Percentiles rank a stretch among this genome's conserved stretches.
phyloP scores from a whole-genome alignment of 2,113 vertebrate genomes.

The Rhinolophus ferrumequinum region DNA sequence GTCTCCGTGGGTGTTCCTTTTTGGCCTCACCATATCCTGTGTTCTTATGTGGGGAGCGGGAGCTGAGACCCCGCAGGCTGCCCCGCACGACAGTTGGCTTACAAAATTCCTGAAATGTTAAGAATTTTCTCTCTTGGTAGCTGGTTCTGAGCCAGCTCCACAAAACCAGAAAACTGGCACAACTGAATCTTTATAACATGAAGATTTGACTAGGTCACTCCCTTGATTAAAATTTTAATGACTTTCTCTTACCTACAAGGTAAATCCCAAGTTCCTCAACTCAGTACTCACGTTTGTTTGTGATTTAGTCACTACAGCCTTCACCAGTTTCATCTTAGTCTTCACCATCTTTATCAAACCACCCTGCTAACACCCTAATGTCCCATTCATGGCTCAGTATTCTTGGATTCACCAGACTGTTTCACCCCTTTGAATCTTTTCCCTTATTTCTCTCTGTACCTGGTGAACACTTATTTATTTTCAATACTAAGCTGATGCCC shows the following conservation, averaged over 20 bases:
- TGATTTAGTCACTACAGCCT: background rate
- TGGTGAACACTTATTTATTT: slow-evolving; percentile 12
- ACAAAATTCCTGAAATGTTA: slow-evolving; percentile 22
- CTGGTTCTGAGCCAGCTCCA: background rate
- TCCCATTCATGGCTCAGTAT: background rate
- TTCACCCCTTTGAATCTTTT: background rate
- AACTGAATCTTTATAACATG: slow-evolving; percentile 11
- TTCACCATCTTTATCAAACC: background rate
- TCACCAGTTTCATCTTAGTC: background rate
- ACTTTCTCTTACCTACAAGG: background rate
- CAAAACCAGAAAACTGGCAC: background rate
- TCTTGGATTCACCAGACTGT: background rate
- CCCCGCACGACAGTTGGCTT: background rate
- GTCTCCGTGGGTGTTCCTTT: too few species aligned
- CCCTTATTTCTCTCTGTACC: background rate
- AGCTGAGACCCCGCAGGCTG: too few species aligned
- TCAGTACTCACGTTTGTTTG: background rate
- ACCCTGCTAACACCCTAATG: background rate
- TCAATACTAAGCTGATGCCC: background rate
- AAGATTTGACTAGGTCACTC: background rate
- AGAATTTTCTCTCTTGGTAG: background rate
- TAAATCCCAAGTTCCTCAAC: slow-evolving; percentile 18
- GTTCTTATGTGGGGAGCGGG: too few species aligned
- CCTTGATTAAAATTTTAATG: background rate
- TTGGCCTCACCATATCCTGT: too few species aligned